Percentiles rank a stretch among this genome's conserved stretches.
phyloP scores from a whole-genome alignment of 2,113 vertebrate genomes.

The Tragelaphus imberbis region DNA sequence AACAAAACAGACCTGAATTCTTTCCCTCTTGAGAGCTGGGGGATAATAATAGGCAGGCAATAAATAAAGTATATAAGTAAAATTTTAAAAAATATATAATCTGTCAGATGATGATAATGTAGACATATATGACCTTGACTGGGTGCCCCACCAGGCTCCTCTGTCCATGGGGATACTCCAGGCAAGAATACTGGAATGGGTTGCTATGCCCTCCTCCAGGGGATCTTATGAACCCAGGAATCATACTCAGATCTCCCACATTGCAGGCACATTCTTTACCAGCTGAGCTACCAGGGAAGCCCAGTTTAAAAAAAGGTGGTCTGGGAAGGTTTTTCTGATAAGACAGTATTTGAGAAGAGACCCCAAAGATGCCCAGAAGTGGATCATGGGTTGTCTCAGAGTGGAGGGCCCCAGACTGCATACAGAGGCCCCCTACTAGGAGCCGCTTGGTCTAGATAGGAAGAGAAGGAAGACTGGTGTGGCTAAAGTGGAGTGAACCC shows the following conservation, averaged over 20 bases:
- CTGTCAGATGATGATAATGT: not conserved
- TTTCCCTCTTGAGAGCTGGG: not conserved
- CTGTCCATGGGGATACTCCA: not conserved
- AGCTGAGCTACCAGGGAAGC: not conserved
- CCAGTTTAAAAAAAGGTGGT: not conserved
- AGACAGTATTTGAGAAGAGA: not conserved
- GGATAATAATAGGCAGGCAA: not conserved
- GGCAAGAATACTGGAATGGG: not conserved
- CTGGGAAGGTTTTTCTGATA: not conserved
- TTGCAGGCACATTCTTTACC: not conserved
- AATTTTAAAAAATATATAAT: not conserved
- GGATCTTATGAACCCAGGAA: not conserved
- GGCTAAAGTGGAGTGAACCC: not conserved
- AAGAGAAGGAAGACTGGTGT: not conserved
- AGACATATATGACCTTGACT: not conserved
- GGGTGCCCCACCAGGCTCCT: not conserved
- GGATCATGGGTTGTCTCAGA: not conserved
- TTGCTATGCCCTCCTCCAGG: not conserved
- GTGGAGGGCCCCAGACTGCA: not conserved
- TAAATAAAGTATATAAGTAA: not conserved
- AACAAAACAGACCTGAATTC: not conserved
- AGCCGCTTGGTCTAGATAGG: not conserved
- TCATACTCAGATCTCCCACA: not conserved
- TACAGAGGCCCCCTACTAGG: not conserved
- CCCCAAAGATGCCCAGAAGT: not conserved